Evolutionary conservation across 2,888 invertebrate species (phyloP).

Genomic region (Helobdella robusta): DNA sequence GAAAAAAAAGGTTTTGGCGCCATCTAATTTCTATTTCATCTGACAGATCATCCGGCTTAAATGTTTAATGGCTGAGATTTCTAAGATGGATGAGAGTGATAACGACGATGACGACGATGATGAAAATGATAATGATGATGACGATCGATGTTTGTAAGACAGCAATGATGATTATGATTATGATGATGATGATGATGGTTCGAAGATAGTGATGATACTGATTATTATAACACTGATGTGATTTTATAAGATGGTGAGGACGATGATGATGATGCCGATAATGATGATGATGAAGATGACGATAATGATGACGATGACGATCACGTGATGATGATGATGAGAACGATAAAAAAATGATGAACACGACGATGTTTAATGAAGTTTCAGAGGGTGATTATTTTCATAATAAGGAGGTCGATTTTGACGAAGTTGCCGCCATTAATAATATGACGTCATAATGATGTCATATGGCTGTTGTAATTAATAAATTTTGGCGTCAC

Average conservation of each 20-base stretch:
- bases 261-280: constrained; percentile 20
- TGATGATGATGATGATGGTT: neutral
- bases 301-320: constrained; percentile 20
- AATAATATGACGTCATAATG: too few species aligned
- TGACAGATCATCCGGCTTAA: too few species aligned
- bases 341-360: neutral
- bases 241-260: constrained; percentile 14
- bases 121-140: constrained; percentile 24
- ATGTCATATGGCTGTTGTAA: too few species aligned
- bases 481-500: too few species aligned
- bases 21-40: too few species aligned
- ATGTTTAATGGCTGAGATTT: neutral
- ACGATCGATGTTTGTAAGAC: constrained; percentile 18
- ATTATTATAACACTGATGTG: constrained; percentile 1
- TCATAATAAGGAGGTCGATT: too few species aligned
- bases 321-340: neutral
- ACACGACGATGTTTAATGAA: too few species aligned
- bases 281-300: constrained; percentile 22
- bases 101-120: constrained; percentile 24
- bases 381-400: too few species aligned
- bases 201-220: constrained; percentile 6
- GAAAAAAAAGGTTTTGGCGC: too few species aligned
- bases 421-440: too few species aligned
- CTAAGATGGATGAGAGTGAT: neutral
- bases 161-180: constrained; percentile 19